These are phyloP conservation scores for Galbula dea DNA, from an alignment of 2,113 vertebrate genomes.

Conservation along the genomic window DNA sequence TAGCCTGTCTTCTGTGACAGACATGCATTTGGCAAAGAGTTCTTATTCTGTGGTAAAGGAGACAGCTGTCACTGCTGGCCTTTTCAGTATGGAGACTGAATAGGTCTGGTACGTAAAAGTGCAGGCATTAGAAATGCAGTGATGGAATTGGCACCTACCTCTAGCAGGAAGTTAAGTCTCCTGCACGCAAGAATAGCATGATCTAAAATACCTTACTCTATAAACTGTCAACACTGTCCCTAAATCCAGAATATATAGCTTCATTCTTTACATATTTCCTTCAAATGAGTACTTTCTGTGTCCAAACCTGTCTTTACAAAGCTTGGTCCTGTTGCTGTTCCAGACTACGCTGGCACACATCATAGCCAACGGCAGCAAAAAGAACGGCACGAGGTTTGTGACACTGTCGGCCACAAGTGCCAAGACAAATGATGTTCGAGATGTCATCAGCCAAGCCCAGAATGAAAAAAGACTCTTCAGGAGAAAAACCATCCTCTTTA, in stretches of 20 bases:
- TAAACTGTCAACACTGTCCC: background rate
- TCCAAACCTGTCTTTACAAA: background rate
- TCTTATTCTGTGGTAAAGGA: background rate
- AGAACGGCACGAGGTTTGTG: conserved; percentile 86
- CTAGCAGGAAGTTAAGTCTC: conserved; percentile 17
- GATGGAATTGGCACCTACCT: conserved; percentile 28
- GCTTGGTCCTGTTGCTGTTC: background rate
- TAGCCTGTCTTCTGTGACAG: background rate
- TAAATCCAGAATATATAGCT: background rate
- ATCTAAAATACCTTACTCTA: conserved; percentile 6
- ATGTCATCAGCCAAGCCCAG: conserved; percentile 94
- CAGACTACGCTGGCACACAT: conserved; percentile 97
- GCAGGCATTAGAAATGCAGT: background rate
- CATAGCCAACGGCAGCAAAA: conserved; percentile 87
- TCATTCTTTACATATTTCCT: background rate
- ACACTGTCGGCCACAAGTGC: conserved; percentile 89
- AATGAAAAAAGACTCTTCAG: conserved; percentile 93
- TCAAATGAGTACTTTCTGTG: background rate
- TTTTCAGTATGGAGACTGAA: background rate
- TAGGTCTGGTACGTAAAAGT: background rate
- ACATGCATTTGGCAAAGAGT: conserved; percentile 7
- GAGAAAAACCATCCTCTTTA: conserved; percentile 95
- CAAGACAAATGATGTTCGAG: conserved; percentile 87
- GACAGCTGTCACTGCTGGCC: conserved; percentile 56
- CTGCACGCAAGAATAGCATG: background rate